phyloP scores from a whole-genome alignment of 2,888 invertebrate species.

The Apodemia zela region DNA sequence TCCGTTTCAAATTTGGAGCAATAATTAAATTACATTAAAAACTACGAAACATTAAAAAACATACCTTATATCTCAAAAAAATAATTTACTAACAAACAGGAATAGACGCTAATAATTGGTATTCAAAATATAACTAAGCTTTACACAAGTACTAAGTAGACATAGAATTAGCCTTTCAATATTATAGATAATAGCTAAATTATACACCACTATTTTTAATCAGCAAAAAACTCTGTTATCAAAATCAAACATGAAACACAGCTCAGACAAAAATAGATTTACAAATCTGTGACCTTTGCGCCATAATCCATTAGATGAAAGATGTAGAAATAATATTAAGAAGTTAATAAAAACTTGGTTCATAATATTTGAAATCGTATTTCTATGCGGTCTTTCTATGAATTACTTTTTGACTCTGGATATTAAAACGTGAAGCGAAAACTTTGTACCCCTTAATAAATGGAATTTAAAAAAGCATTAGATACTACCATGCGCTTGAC shows the following conservation, averaged over 20 bases:
- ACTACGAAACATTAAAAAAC: slow-evolving; percentile 73
- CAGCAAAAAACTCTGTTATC: not conserved
- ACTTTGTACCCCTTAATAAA: no score
- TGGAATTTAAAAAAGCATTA: no score
- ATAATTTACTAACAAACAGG: slow-evolving; percentile 78
- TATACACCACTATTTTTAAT: not conserved
- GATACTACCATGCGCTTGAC: no score
- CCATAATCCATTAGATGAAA: no score
- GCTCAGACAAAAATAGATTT: not conserved
- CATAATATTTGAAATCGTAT: no score
- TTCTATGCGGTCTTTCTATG: no score
- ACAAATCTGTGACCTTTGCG: no score
- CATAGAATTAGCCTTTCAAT: not conserved
- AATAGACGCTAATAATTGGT: slow-evolving; percentile 36
- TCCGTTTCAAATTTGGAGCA: slow-evolving; percentile 55
- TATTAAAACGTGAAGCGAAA: no score
- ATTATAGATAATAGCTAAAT: not conserved
- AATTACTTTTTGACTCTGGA: no score
- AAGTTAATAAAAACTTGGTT: no score
- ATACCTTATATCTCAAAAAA: slow-evolving; percentile 74
- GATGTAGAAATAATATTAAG: no score
- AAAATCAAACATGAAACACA: not conserved
- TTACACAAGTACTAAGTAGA: slow-evolving; percentile 26
- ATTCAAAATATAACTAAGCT: slow-evolving; percentile 33
- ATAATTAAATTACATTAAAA: slow-evolving; percentile 75